Base-by-base conservation (phyloP, 2,797 vertebrate species). In the Melanogrammus aeglefinus region DNA sequence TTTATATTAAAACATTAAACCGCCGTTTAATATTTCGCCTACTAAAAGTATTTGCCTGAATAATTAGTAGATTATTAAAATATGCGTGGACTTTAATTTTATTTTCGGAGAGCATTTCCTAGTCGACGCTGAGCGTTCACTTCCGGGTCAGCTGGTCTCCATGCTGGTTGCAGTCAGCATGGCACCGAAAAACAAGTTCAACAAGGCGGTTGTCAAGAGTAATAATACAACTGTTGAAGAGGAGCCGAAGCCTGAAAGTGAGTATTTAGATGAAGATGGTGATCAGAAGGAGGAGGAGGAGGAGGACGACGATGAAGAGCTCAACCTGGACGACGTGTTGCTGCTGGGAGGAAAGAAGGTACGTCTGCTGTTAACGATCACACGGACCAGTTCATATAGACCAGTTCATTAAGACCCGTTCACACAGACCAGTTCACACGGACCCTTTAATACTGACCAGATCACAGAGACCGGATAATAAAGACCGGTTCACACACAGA, bases 171-270 rank as follows among this genome's bases (percentile, higher is more conserved):
- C 44, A 18, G 44, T 36, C 77, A 93, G 90, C 94, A 94, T 94
- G 94, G 94, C 91, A 31, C 72, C 89, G 12, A 92, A 84, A 86
- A 87, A 86, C 78, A 92, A 88, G 83, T 69, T 76, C 0, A 77
- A 86, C 0, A 88, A 78, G 29, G 16, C 35, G 0, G 27, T 24
- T 0, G 27, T 0, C 0, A 86, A 75, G 63, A 79, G 9, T 7
- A 79, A 41, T 0, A 78, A 0, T 76, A 75, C 27, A 82, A 85
- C 0, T 0, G 83, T 84, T 0, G n/a, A 66, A 27, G 57, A 66
- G 57, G n/a, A 66, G 6, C n/a, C 6, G 1, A 10, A 7, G 8
- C 57, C n/a, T 24, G 4, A 8, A 21, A 27, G 16, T 16, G 51
- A 63, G 51, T 86, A 14, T 0, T 14, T 21, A 0, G 51, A 21